Percentiles rank a stretch among this genome's conserved stretches.
Conservation (phyloP, 35 echinoderm and acorn worm genomes). For the Ophiothrix spiculata region DNA sequence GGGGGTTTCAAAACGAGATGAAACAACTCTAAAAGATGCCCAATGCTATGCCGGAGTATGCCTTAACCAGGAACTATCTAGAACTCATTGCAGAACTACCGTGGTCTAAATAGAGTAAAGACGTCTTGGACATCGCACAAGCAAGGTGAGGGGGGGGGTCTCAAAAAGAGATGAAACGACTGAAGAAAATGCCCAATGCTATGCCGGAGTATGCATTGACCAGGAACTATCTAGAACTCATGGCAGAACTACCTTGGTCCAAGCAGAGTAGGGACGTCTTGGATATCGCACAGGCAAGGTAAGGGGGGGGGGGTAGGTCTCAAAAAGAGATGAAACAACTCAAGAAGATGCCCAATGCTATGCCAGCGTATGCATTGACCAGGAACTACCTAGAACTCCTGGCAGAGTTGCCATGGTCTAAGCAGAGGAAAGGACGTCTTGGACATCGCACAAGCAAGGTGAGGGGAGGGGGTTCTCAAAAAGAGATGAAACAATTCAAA, state of each 20-base stretch:
- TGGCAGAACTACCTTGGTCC: too few species aligned
- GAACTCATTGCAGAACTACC: conserved; percentile 91
- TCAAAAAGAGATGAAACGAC: too few species aligned
- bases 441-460: conserved; percentile 94
- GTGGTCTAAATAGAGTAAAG: conserved; percentile 82
- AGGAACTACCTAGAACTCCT: conserved; percentile 97
- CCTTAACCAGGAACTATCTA: conserved; percentile 84
- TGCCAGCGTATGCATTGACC: conserved; percentile 92
- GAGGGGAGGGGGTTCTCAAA: too few species aligned
- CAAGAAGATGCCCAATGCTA: conserved; percentile 94
- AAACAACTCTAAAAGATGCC: conserved; percentile 95
- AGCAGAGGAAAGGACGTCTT: conserved; percentile 69
- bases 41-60: conserved; percentile 87
- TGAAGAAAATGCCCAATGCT: too few species aligned
- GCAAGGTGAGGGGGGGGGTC: conserved; percentile 87
- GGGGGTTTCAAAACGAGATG: conserved; percentile 73
- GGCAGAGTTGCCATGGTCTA: conserved; percentile 96
- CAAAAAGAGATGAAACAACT: conserved; percentile 87
- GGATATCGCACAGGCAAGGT: too few species aligned
- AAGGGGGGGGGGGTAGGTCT: too few species aligned
- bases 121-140: conserved; percentile 79
- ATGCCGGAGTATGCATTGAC: too few species aligned
- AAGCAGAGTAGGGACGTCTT: too few species aligned
- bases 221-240: too few species aligned
- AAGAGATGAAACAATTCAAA: too few species aligned